These are phyloP conservation scores for Sesia apiformis DNA, from an alignment of 2,888 invertebrate genomes.

Conservation along the genomic window DNA sequence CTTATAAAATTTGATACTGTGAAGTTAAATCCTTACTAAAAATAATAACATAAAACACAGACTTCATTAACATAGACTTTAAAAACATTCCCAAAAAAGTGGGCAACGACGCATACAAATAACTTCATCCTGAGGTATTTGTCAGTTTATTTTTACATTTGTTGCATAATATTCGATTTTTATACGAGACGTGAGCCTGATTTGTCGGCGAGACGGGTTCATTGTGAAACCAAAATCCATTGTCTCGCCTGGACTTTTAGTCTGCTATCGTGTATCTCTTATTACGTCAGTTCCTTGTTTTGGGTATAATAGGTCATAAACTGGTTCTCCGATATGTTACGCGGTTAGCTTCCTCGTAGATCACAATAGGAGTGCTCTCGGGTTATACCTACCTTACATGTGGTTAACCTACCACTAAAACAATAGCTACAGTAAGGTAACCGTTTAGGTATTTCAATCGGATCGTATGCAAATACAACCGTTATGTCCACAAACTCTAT, in stretches of 20 bases:
- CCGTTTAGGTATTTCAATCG: too few species aligned
- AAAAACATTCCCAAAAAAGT: too few species aligned
- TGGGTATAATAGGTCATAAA: constrained; percentile 28
- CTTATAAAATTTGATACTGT: too few species aligned
- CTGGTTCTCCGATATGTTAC: constrained; percentile 19
- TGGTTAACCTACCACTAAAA: too few species aligned
- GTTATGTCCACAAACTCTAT: too few species aligned
- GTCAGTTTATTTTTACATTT: constrained; percentile 6
- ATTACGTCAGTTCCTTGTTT: constrained; percentile 36
- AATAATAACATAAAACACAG: too few species aligned
- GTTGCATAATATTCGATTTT: constrained; percentile 19
- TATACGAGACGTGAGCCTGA: constrained; percentile 14
- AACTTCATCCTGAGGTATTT: constrained; percentile 1
- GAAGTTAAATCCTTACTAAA: too few species aligned
- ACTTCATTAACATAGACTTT: too few species aligned
- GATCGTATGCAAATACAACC: too few species aligned
- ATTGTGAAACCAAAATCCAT: constrained; percentile 23
- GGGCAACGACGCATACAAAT: neutral
- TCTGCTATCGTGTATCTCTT: constrained; percentile 9
- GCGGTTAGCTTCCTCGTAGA: neutral
- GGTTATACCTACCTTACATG: too few species aligned
- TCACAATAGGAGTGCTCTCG: too few species aligned
- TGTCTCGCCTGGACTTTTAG: constrained; percentile 17
- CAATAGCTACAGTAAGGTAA: too few species aligned
- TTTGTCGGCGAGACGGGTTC: constrained; percentile 17